A percentile compares a stretch with the other conserved stretches of the same genome.
These are phyloP conservation scores for Temnopleurus reevesii DNA, from an alignment of 53 echinoderm and acorn worm species.

Conservation along the genomic window DNA sequence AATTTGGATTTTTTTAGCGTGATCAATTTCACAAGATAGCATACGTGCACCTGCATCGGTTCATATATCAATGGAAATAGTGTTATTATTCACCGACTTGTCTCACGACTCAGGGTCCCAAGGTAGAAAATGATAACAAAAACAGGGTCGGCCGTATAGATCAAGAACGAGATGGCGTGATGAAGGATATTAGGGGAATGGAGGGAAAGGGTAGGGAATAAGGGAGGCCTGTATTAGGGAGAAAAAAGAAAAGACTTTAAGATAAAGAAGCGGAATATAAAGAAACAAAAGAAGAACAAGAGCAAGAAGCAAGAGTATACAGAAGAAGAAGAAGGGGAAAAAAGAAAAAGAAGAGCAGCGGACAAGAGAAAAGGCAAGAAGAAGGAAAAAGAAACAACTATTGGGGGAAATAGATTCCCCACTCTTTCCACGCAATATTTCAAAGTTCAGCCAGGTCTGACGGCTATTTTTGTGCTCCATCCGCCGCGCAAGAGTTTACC, in stretches of 20 bases:
- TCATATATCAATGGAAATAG: neutral
- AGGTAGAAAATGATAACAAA: neutral
- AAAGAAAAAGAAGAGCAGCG: neutral
- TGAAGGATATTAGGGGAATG: neutral
- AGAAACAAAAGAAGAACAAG: neutral
- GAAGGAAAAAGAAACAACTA: neutral
- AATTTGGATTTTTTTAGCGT: too few relatives aligned
- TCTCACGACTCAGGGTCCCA: neutral
- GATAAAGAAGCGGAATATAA: neutral
- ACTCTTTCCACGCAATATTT: neutral
- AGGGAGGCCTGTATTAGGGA: neutral
- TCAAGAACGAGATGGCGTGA: neutral
- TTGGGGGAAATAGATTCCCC: neutral
- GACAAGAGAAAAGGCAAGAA: neutral
- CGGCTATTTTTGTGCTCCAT: conserved; percentile 11
- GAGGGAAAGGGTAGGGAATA: neutral
- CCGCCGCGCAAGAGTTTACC: neutral
- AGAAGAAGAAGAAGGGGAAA: neutral
- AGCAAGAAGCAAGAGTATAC: neutral
- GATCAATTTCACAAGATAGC: too few relatives aligned
- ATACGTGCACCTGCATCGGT: too few relatives aligned
- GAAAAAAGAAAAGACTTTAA: neutral
- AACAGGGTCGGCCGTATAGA: neutral
- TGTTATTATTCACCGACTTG: neutral
- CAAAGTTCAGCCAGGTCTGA: neutral